phyloP scores from a whole-genome alignment of 2,113 vertebrate species.

The Gorsachius goisagi region DNA sequence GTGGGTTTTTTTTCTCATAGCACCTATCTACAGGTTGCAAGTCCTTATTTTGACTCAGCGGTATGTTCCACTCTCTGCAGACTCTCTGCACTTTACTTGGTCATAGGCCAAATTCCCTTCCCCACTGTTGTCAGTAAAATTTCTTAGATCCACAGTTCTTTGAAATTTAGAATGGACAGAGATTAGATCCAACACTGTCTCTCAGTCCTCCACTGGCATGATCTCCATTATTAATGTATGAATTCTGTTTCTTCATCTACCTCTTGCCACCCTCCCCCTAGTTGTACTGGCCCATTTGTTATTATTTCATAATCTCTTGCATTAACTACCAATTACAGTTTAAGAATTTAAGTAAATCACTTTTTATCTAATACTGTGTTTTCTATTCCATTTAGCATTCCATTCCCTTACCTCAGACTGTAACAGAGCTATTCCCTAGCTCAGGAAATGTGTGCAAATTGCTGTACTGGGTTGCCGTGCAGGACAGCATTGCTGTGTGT shows the following conservation, averaged over 20 bases:
- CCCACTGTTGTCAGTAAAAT: background rate
- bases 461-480: background rate
- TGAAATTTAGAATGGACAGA: background rate
- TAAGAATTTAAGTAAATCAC: background rate
- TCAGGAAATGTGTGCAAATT: background rate
- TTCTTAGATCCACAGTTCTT: background rate
- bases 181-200: background rate
- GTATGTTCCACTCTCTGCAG: background rate
- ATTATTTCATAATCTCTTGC: background rate
- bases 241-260: background rate
- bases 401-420: background rate
- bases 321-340: accelerated
- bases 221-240: background rate
- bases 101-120: background rate
- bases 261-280: background rate
- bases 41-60: background rate
- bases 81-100: background rate
- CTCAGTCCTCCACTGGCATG: background rate
- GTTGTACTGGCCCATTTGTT: background rate
- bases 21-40: background rate
- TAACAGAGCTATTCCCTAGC: background rate
- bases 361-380: background rate
- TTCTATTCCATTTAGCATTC: background rate
- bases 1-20: background rate
- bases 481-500: background rate